A percentile compares a stretch with the other conserved stretches of the same genome.
Evolutionary conservation across 1,140 invertebrate genomes (phyloP).

Genomic region (Trachymyrmex cornetzi): DNA sequence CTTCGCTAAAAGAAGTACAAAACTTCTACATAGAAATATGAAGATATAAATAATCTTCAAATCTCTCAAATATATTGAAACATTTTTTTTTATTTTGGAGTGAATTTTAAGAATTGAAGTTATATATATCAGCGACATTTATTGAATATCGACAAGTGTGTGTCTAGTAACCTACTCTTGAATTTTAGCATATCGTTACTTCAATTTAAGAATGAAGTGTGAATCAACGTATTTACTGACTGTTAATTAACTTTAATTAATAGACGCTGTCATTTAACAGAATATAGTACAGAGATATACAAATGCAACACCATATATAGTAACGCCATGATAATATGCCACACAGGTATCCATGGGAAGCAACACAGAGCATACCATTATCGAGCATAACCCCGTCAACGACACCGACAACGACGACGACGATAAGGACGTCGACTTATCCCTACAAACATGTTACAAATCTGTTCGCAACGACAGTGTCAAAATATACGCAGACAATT

Average conservation of each 20-base stretch:
- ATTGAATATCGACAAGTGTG: background rate
- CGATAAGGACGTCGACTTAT: constrained; percentile 62
- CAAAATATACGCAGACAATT: constrained; percentile 79
- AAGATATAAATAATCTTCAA: background rate
- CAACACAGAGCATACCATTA: constrained; percentile 81
- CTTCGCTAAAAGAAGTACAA: background rate
- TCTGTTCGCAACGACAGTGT: constrained; percentile 58
- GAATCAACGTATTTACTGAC: background rate
- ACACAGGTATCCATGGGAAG: constrained; percentile 83
- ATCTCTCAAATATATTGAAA: background rate
- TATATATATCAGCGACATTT: background rate
- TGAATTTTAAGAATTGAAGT: background rate
- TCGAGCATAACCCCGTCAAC: constrained; percentile 70
- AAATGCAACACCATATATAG: background rate
- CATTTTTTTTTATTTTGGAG: background rate
- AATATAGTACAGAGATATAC: background rate
- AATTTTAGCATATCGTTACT: background rate
- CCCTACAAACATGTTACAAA: constrained; percentile 65
- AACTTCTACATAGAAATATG: no score
- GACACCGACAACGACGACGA: constrained; percentile 50
- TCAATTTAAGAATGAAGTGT: background rate
- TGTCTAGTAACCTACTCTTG: background rate
- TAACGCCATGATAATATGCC: constrained; percentile 66
- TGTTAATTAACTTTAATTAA: background rate
- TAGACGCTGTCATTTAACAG: background rate